Base-by-base conservation (phyloP, 1,140 invertebrate species). In the Lucilia cuprina region DNA sequence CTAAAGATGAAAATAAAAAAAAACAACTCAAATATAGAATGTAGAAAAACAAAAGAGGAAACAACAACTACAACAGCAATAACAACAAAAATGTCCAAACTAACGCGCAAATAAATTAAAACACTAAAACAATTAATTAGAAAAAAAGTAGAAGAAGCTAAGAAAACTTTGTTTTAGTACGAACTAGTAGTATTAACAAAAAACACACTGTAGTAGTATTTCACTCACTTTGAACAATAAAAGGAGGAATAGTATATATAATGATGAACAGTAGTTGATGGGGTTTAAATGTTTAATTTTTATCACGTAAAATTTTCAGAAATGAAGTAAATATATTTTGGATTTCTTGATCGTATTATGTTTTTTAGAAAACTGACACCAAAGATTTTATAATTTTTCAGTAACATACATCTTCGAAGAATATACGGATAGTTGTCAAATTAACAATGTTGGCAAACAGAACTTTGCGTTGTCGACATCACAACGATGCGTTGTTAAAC, bases 51-150 rank as follows among this genome's bases (percentile, higher is more conserved):
- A 77, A 77, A 77, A 34, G 34, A 13, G 35, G 25, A 75, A 34
- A 75, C 74, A 12, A 35, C 74, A 34, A 77, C 74, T 13, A 5
- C 74, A 41, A 77, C 14, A 77, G 1, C n/a, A n/a, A n/a, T n/a
- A n/a, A n/a, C n/a, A n/a, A n/a, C n/a, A 49, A 78, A 80, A 12
- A 80, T 49, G 30, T 50, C 19, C n/a, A 50, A 80, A 50, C 41
- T 80, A 80, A 21, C 77, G 77, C 41, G 17, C 77, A 80, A 78
- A 80, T 80, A 80, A 80, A 80, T 80, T 80, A 80, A 80, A 80
- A 50, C 41, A 50, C 41, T 80, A 80, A 80, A 80, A 80, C 77
- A 80, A 80, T 80, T 80, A 80, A 80, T 80, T 80, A 49, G 30
- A 80, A 50, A 49, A 21, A 70, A 21, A 70, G 3, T 1, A 14